Base-by-base conservation (phyloP, 2,113 vertebrate genomes). In the Oncorhynchus masou region DNA sequence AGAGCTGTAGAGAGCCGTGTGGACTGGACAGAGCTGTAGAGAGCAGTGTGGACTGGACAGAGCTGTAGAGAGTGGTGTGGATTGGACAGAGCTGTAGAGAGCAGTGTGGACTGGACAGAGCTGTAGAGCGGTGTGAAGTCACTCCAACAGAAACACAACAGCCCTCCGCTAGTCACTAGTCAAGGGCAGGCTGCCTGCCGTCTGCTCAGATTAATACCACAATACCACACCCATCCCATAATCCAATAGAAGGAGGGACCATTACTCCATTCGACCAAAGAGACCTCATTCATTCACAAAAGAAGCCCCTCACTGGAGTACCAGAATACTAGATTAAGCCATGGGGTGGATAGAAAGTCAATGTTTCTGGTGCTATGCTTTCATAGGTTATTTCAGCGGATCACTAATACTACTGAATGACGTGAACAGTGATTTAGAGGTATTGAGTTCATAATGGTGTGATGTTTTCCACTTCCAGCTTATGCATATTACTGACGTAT, bases 181-280 rank as follows among this genome's bases (percentile, higher is more conserved):
- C 84, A 73, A 75, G 88, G 84, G 87, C 86, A 27, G 93, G 90
- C 87, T 93, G 93, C 95, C 94, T 93, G 91, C 94, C 91, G 89
- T 91, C 86, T 83, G 86, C 84, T 83, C 93, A 96, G 96, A 97
- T 98, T 97, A 98, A 94, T 83, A 88, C 90, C 86, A 93, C 92
- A 45, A 45, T 11, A 93, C 91, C 90, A 98, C 98, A 96, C 96
- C 96, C 95, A 93, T 92, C 78, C 90, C 87, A 85, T 98, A 98
- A 98, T 98, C 96, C 95, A 94, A 88, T 91, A 96, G 94, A 95
- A 94, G 95, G 90, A 91, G 89, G 85, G 90, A 92, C 90, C 93
- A 94, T 95, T 94, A 94, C 93, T 93, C 94, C 93, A 91, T 91
- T 91, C 94, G 93, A 92, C 85, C 87, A 75, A 86, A 87, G 86